These are phyloP conservation scores for Noctuana brunneofusca DNA, from an alignment of 2,888 invertebrate species.

Conservation along the genomic window DNA sequence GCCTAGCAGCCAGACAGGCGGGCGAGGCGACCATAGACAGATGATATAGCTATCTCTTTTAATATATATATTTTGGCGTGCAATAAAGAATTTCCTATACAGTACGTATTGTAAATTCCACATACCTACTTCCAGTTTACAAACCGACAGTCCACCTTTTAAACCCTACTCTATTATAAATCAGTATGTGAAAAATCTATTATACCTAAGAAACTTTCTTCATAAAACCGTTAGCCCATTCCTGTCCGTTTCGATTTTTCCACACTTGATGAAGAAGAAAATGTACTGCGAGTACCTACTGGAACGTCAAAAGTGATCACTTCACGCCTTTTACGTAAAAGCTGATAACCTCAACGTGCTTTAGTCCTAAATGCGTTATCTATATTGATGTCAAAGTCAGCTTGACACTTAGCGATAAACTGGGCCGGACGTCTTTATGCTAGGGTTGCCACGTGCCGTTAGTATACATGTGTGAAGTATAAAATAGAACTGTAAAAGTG, in stretches of 20 bases:
- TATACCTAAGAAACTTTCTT: not conserved
- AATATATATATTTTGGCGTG: too few relatives aligned
- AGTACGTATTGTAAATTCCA: too few relatives aligned
- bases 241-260: not conserved
- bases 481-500: too few relatives aligned
- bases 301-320: not conserved
- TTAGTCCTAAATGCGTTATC: constrained; percentile 49
- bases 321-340: constrained; percentile 6
- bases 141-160: too few relatives aligned
- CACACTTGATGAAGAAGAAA: not conserved
- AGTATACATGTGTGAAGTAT: not conserved
- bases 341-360: constrained; percentile 33
- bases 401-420: constrained; percentile 44
- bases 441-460: not conserved
- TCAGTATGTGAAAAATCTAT: not conserved
- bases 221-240: not conserved
- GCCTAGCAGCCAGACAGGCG: too few relatives aligned
- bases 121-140: too few relatives aligned
- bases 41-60: too few relatives aligned
- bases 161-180: too few relatives aligned
- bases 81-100: too few relatives aligned
- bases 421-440: constrained; percentile 1
- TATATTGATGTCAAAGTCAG: constrained; percentile 51
- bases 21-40: too few relatives aligned
- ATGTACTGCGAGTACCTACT: not conserved